Conservation (phyloP, 2,888 invertebrate genomes). For the Nymphalis polychloros region DNA sequence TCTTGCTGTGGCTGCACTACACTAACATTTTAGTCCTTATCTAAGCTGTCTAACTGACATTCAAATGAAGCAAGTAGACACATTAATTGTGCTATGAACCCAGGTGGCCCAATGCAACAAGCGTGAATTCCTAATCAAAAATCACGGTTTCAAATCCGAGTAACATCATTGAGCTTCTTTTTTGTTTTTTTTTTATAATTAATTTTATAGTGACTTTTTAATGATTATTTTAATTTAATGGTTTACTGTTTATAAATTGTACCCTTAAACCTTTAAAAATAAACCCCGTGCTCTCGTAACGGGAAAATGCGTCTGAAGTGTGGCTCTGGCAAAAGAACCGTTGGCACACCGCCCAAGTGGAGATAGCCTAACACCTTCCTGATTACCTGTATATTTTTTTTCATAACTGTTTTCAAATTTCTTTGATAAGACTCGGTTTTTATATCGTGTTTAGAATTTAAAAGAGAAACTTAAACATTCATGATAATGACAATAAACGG, state of each 20-base stretch:
- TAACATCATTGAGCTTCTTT: not conserved
- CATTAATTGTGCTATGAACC: no score
- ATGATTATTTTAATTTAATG: not conserved
- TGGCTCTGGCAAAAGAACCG: conserved; percentile 25
- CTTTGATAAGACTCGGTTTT: not conserved
- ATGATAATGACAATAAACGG: no score
- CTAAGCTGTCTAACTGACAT: conserved; percentile 10
- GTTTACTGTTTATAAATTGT: not conserved
- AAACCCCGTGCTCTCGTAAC: conserved; percentile 16
- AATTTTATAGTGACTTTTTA: not conserved
- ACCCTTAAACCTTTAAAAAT: conserved; percentile 9
- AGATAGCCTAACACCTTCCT: conserved; percentile 27
- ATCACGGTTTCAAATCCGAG: not conserved
- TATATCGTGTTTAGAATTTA: not conserved
- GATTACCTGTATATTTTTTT: conserved; percentile 21
- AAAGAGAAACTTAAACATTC: not conserved
- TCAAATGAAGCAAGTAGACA: not conserved
- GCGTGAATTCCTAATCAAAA: no score
- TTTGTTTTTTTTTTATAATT: not conserved
- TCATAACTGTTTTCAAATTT: conserved; percentile 3
- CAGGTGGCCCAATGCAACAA: no score
- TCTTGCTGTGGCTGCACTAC: conserved; percentile 68
- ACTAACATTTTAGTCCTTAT: conserved; percentile 31
- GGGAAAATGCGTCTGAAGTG: conserved; percentile 20
- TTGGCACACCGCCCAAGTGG: conserved; percentile 27